Conservation (phyloP, 2,888 invertebrate species). For the Eledona agricola region DNA sequence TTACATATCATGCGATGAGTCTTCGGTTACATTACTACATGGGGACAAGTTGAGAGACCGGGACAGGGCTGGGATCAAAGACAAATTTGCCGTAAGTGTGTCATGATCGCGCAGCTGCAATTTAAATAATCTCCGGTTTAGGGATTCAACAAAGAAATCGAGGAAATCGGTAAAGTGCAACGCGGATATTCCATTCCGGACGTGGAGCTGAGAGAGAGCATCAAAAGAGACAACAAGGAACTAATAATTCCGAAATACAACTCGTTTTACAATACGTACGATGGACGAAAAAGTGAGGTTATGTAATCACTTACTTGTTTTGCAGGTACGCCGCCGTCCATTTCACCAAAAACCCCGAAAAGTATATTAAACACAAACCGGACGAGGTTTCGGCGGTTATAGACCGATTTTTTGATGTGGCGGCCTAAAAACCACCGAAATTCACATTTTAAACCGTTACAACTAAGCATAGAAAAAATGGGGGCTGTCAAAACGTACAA, state of each 20-base stretch:
- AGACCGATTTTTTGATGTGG: conserved; percentile 92
- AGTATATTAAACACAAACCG: conserved; percentile 91
- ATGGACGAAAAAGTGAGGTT: conserved; percentile 21
- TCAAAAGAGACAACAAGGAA: conserved; percentile 90
- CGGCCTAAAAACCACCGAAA: too few relatives aligned
- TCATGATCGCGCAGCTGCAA: conserved; percentile 1
- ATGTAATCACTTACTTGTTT: conserved; percentile 34
- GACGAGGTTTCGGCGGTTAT: conserved; percentile 84
- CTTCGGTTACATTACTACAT: conserved; percentile 66
- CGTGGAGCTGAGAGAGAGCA: conserved; percentile 83
- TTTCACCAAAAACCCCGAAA: conserved; percentile 93
- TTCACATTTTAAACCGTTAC: too few relatives aligned
- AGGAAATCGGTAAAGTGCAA: conserved; percentile 86
- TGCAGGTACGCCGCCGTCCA: conserved; percentile 74
- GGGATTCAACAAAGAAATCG: conserved; percentile 96
- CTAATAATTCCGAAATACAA: conserved; percentile 87
- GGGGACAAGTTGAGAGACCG: conserved; percentile 82
- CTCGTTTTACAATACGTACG: conserved; percentile 77
- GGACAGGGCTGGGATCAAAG: conserved; percentile 86
- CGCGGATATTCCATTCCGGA: conserved; percentile 94
- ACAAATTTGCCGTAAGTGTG: conserved; percentile 81
- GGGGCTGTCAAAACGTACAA: too few relatives aligned
- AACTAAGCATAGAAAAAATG: too few relatives aligned
- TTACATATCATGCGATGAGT: conserved; percentile 77
- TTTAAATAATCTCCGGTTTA: conserved; percentile 58